Conservation (phyloP, 1,140 invertebrate genomes). For the Dendrolimus kikuchii region DNA sequence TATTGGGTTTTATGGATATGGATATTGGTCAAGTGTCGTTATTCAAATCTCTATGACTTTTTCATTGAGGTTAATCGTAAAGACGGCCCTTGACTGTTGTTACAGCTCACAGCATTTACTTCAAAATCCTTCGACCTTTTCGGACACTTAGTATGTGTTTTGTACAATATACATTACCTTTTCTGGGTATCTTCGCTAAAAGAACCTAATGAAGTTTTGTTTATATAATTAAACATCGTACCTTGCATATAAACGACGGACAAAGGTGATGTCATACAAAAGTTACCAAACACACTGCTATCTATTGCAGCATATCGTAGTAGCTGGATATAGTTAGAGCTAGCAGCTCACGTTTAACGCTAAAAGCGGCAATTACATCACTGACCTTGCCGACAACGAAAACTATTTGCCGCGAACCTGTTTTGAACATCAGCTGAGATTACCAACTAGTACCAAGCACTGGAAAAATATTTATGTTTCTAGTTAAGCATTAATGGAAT, state of each 20-base stretch:
- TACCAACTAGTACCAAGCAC: conserved; percentile 21
- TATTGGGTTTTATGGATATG: no score
- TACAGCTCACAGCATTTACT: no score
- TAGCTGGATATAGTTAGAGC: conserved; percentile 18
- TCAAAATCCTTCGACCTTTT: no score
- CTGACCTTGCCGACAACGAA: conserved; percentile 45
- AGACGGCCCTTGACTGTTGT: no score
- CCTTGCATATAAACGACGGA: background rate
- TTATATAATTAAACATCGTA: no score
- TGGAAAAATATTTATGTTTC: conserved; percentile 2
- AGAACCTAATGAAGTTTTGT: no score
- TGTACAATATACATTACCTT: no score
- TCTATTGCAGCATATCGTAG: conserved; percentile 16
- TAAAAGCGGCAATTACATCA: conserved; percentile 67
- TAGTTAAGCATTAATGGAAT: conserved; percentile 3
- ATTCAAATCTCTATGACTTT: no score
- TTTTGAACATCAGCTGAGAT: conserved; percentile 48
- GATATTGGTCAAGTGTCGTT: no score
- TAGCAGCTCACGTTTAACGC: conserved; percentile 42
- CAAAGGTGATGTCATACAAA: conserved; percentile 52
- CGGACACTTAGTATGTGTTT: no score
- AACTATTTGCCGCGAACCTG: conserved; percentile 35
- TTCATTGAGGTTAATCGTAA: no score
- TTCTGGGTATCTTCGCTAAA: no score
- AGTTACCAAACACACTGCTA: conserved; percentile 30